Evolutionary conservation across 2,888 invertebrate species (phyloP).

Genomic region (Microctonus brassicae): DNA sequence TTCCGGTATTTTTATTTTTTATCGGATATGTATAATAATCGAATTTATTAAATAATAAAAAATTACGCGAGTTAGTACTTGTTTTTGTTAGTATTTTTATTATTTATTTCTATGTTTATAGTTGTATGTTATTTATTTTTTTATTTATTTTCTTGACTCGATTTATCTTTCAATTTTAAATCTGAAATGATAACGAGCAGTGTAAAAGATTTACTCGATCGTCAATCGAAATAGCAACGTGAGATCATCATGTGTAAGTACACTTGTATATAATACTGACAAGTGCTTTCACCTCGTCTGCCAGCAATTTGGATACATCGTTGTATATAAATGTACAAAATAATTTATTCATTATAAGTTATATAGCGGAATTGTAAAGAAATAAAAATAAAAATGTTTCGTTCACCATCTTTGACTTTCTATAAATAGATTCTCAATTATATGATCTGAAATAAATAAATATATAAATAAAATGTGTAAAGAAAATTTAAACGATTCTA

Average conservation of each 20-base stretch:
- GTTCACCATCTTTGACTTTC: not conserved
- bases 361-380: not conserved
- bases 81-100: not conserved
- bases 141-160: too few species aligned
- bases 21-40: not conserved
- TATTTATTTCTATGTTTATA: too few species aligned
- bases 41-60: not conserved
- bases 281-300: conserved; percentile 19
- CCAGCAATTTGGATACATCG: not conserved
- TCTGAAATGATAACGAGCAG: not conserved
- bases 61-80: not conserved
- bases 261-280: not conserved
- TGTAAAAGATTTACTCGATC: not conserved
- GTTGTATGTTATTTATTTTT: too few species aligned
- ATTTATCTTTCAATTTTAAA: too few species aligned
- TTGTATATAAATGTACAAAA: not conserved
- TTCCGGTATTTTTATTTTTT: conserved; percentile 1
- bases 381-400: not conserved
- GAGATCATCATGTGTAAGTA: not conserved
- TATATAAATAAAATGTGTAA: not conserved
- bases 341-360: not conserved
- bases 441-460: not conserved
- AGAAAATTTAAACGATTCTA: not conserved
- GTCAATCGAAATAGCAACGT: not conserved
- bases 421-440: not conserved